These are phyloP conservation scores for Mythimna impura DNA, from an alignment of 2,888 invertebrate genomes.

Conservation along the genomic window DNA sequence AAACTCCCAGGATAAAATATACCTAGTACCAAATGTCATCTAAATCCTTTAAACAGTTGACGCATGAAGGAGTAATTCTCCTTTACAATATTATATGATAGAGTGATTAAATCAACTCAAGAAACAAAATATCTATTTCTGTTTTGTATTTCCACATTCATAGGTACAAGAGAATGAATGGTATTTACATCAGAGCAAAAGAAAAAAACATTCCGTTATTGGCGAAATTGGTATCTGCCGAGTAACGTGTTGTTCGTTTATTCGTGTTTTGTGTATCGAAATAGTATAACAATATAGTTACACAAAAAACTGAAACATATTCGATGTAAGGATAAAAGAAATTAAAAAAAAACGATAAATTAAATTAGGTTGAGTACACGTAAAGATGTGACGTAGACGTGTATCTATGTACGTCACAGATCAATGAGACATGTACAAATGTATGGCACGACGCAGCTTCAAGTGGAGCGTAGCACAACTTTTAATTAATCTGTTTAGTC, in stretches of 20 bases:
- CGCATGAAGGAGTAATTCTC: too few species aligned
- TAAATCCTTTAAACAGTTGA: too few species aligned
- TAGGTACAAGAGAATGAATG: constrained; percentile 20
- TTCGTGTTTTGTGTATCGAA: constrained; percentile 24
- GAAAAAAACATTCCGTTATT: constrained; percentile 20
- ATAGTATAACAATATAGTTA: constrained; percentile 26
- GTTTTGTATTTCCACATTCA: constrained; percentile 5
- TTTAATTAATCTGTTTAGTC: constrained; percentile 73
- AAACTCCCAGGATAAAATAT: too few species aligned
- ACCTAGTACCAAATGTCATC: too few species aligned
- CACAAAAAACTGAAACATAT: constrained; percentile 14
- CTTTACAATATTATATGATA: background rate
- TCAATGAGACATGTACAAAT: too few species aligned
- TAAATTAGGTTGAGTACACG: background rate
- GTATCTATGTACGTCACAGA: background rate
- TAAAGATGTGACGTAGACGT: constrained; percentile 1
- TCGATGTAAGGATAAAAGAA: constrained; percentile 14
- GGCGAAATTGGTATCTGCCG: constrained; percentile 18
- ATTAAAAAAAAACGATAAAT: too few species aligned
- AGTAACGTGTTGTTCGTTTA: constrained; percentile 23
- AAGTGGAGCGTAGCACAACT: constrained; percentile 60
- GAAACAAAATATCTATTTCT: constrained; percentile 12
- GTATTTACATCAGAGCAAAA: constrained; percentile 42
- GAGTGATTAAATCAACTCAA: constrained; percentile 18
- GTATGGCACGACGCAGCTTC: constrained; percentile 31